phyloP scores from a whole-genome alignment of 2,888 invertebrate species.

The Plagodis dolabraria region DNA sequence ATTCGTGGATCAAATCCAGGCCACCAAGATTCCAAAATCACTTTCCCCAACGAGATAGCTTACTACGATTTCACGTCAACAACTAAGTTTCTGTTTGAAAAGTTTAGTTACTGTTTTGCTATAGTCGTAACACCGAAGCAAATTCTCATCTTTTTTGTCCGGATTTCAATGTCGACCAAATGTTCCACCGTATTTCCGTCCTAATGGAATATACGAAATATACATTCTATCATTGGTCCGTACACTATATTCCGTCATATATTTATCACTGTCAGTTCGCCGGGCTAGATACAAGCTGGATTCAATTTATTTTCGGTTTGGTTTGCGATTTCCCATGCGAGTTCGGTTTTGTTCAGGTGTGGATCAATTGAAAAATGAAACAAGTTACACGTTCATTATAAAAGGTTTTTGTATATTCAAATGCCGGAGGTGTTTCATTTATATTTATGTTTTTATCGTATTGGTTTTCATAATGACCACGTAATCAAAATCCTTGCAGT shows the following conservation, averaged over 20 bases:
- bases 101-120: constrained; percentile 6
- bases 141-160: constrained; percentile 34
- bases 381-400: constrained; percentile 21
- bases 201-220: constrained; percentile 41
- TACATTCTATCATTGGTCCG: constrained; percentile 34
- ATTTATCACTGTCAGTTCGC: constrained; percentile 58
- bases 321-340: constrained; percentile 69
- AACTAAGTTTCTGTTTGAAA: neutral
- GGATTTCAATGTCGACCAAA: constrained; percentile 19
- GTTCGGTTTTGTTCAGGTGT: constrained; percentile 55
- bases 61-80: no score
- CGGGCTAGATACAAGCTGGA: constrained; percentile 52
- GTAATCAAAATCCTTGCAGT: no score
- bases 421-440: neutral
- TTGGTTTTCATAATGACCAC: no score
- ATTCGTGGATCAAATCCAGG: no score
- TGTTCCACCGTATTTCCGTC: constrained; percentile 29
- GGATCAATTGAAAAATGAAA: constrained; percentile 46
- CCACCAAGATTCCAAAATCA: no score
- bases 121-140: constrained; percentile 22
- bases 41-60: no score
- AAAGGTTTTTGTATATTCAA: constrained; percentile 10
- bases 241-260: constrained; percentile 51
- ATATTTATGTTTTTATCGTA: no score
- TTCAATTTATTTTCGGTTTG: constrained; percentile 71